These are phyloP conservation scores for Muricea muricata DNA, from an alignment of 92 coral and sea anemone species.

Conservation along the genomic window DNA sequence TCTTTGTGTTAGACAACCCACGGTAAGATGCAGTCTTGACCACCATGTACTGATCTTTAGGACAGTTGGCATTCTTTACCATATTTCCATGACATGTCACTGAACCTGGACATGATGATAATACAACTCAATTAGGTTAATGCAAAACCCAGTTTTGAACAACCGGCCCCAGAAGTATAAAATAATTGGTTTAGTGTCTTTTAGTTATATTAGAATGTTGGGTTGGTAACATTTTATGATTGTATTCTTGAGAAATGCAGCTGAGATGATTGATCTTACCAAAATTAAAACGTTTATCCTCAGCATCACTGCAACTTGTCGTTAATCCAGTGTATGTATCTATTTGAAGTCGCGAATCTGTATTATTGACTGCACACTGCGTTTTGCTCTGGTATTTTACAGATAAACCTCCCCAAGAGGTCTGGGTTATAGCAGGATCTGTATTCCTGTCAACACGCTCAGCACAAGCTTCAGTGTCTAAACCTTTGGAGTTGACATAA, in stretches of 20 bases:
- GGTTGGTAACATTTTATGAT: background rate
- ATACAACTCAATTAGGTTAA: too few relatives aligned
- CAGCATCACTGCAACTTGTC: background rate
- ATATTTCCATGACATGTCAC: background rate
- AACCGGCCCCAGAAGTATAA: too few relatives aligned
- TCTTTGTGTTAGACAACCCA: background rate
- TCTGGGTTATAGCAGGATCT: background rate
- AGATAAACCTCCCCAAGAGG: background rate
- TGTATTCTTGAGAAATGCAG: too few relatives aligned
- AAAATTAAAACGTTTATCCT: background rate
- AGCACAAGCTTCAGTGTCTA: background rate
- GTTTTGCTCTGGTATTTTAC: background rate
- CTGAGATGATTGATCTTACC: background rate
- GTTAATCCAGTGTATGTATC: background rate
- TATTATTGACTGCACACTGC: background rate
- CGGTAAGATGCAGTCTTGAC: constrained; percentile 7
- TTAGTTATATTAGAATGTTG: background rate
- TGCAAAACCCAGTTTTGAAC: too few relatives aligned
- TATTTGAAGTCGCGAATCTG: background rate
- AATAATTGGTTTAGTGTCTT: too few relatives aligned
- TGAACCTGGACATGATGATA: background rate
- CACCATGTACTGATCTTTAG: constrained; percentile 1
- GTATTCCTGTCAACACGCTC: background rate
- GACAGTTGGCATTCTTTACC: constrained; percentile 3
- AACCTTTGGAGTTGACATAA: background rate